Conservation (phyloP, 2,113 vertebrate genomes). For the Scytalopus superciliaris region DNA sequence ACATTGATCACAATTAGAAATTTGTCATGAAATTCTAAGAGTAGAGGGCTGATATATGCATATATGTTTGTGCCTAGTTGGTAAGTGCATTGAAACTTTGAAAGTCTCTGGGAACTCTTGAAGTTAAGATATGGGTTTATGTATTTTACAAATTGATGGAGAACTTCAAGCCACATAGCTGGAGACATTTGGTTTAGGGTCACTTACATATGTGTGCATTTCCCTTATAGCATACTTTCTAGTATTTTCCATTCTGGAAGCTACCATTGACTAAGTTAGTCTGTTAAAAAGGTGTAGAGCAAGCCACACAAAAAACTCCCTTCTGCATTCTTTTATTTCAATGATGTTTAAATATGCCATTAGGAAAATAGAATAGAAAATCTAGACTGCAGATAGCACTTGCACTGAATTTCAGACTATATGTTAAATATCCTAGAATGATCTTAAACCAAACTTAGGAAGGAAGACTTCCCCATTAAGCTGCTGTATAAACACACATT, state of each 20-base stretch:
- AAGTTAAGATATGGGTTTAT: background rate
- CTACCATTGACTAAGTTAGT: background rate
- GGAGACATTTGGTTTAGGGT: background rate
- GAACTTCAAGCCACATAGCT: background rate
- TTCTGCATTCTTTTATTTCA: background rate
- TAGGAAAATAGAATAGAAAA: background rate
- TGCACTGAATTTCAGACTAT: background rate
- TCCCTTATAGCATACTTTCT: background rate
- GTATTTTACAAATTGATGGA: background rate
- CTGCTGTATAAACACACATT: background rate
- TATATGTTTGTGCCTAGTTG: background rate
- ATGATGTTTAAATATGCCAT: background rate
- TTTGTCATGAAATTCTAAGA: background rate
- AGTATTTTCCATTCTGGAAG: background rate
- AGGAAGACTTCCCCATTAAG: background rate
- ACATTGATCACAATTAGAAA: background rate
- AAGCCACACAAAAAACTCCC: background rate
- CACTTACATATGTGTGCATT: background rate
- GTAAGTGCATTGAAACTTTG: background rate
- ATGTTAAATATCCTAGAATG: background rate
- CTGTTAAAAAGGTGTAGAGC: background rate
- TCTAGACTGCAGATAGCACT: background rate
- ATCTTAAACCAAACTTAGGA: background rate
- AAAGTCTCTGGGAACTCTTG: background rate
- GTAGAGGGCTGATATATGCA: background rate